phyloP scores from a whole-genome alignment of 2,797 vertebrate genomes.

The Tauraco hartlaubi region DNA sequence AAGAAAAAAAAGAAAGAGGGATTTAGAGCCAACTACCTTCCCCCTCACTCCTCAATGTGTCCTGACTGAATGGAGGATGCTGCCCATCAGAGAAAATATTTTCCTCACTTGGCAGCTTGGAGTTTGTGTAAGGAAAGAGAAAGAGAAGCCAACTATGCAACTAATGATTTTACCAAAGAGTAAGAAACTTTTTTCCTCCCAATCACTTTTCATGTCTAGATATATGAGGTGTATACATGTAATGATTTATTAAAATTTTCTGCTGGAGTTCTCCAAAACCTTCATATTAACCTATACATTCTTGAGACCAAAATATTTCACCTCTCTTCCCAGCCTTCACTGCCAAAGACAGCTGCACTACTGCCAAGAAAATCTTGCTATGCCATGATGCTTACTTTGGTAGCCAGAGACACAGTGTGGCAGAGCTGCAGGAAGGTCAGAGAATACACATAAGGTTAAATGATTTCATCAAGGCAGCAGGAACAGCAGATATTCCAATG shows the following conservation, averaged over 20 bases:
- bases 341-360: not conserved
- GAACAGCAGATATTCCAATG: not conserved
- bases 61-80: not conserved
- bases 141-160: constrained; percentile 22
- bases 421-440: not conserved
- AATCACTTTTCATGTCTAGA: not conserved
- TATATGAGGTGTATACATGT: not conserved
- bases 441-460: not conserved
- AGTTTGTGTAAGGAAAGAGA: not conserved
- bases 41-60: not conserved
- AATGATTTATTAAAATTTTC: not conserved
- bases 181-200: not conserved
- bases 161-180: constrained; percentile 6
- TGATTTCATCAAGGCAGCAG: not conserved
- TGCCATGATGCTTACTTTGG: not conserved
- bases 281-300: not conserved
- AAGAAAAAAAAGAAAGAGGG: not conserved
- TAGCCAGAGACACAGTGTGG: not conserved
- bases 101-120: constrained; percentile 26
- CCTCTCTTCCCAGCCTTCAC: not conserved
- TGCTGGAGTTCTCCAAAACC: not conserved
- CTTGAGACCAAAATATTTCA: not conserved
- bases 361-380: not conserved
- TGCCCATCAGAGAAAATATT: not conserved
- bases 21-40: not conserved